Evolutionary conservation across 2,113 vertebrate genomes (phyloP), one percentile per base, ranked within the genome.

Genomic region (Datnioides undecimradiatus): DNA sequence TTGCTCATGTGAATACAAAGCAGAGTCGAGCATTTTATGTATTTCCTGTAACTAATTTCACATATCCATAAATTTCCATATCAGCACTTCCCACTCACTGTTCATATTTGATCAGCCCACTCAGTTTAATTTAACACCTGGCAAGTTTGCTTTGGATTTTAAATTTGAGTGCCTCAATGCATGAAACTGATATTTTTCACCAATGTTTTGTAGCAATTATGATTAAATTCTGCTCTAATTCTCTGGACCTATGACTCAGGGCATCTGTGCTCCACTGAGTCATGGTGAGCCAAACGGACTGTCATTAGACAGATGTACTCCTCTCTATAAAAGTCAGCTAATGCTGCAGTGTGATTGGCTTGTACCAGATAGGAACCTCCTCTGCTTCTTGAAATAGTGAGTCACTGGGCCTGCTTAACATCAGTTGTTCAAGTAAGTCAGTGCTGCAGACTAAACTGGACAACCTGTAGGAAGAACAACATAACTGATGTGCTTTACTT

Each of bases 221-320:
- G 57, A 65, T 45, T 52, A 57, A 74, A 51, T 57, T 12, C 23
- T 41, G 43, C 73, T 83, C 16, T 33, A 19, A 48, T 34, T 64
- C 54, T 54, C 54, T 10, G 19, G 41, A 33, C 13, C 49, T 29
- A 9, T 74, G 58, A 71, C 31, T 75, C 59, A 29, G 46, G 17
- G 31, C 9, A 51, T 73, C 63, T 79, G 57, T 54, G 57, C 36
- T 77, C 14, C 62, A 27, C 12, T 74, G 72, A 74, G 19, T 86
- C 80, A 79, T 38, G 19, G 3, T 65, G 33, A 33, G 12, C 14
- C 14, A 49, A 76, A 73, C 38, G 48, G 21, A 23, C 43, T 41
- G 25, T 16, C 27, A 23, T 62, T 41, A 12, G 40, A 49, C 63
- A 8, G 36, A 73, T 25, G 58, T 51, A 21, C 29, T 64, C 19